Conservation (phyloP, 35 echinoderm and acorn worm genomes). For the Heliocidaris erythrogramma region DNA sequence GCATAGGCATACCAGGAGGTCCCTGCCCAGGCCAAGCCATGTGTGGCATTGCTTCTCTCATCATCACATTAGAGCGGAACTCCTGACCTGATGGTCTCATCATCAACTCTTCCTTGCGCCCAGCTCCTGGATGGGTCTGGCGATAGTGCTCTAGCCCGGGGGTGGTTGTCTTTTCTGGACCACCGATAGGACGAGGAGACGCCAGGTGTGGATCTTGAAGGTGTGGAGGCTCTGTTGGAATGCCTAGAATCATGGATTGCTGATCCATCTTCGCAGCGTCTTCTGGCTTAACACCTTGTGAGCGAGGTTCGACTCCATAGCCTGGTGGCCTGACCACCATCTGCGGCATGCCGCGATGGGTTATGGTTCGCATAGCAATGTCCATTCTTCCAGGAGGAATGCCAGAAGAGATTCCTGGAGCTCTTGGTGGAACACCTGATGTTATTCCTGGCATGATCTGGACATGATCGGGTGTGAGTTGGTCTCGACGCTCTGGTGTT, state of each 20-base stretch:
- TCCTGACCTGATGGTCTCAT: slow-evolving; percentile 51
- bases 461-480: slow-evolving; percentile 56
- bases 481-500: slow-evolving; percentile 65
- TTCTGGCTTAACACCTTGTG: slow-evolving; percentile 54
- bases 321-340: slow-evolving; percentile 58
- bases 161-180: slow-evolving; percentile 53
- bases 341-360: slow-evolving; percentile 71
- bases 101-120: slow-evolving; percentile 46
- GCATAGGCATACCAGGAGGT: slow-evolving; percentile 69
- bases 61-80: slow-evolving; percentile 35
- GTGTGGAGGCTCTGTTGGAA: slow-evolving; percentile 59
- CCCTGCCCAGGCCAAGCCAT: slow-evolving; percentile 54
- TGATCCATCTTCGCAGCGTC: slow-evolving; percentile 40
- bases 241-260: slow-evolving; percentile 30
- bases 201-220: slow-evolving; percentile 31
- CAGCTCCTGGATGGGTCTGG: slow-evolving; percentile 22
- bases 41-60: slow-evolving; percentile 49
- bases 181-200: slow-evolving; percentile 44
- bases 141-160: slow-evolving; percentile 50
- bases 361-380: slow-evolving; percentile 48
- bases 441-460: slow-evolving; percentile 67
- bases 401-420: slow-evolving; percentile 84
- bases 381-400: slow-evolving; percentile 71
- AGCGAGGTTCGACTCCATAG: slow-evolving; percentile 47
- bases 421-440: slow-evolving; percentile 61